Conservation (phyloP, 2,797 vertebrate species). For the Vireo griseus region DNA sequence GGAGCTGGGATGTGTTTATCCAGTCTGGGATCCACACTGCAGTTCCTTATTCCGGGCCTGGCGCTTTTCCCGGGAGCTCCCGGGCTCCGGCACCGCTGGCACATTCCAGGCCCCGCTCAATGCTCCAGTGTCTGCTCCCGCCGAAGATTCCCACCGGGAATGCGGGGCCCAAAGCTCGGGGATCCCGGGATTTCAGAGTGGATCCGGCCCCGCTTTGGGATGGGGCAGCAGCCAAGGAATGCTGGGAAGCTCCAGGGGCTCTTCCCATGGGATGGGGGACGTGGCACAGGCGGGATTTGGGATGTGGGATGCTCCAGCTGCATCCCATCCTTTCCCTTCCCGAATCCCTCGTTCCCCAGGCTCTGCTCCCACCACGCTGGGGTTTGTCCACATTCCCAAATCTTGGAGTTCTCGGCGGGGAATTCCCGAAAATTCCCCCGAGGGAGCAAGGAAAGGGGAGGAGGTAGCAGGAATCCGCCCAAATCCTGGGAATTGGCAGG, state of each 20-base stretch:
- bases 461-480: background rate
- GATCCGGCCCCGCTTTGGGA: rapidly evolving
- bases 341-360: background rate
- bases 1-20: conserved; percentile 39
- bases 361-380: rapidly evolving
- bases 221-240: background rate
- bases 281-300: background rate
- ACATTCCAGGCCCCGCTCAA: conserved; percentile 14
- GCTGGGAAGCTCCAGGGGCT: background rate
- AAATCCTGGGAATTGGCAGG: background rate
- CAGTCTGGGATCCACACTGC: conserved; percentile 36
- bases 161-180: background rate
- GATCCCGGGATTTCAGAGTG: rapidly evolving
- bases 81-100: conserved; percentile 4
- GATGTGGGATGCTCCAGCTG: rapidly evolving
- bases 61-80: conserved; percentile 44
- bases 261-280: background rate
- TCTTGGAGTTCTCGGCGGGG: background rate
- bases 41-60: conserved; percentile 49
- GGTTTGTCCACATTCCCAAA: background rate
- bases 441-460: background rate
- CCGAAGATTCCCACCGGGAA: background rate
- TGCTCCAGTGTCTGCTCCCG: conserved; percentile 26
- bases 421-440: background rate
- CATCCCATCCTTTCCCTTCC: background rate